phyloP scores from a whole-genome alignment of 2,113 vertebrate species.

The Anseranas semipalmata region DNA sequence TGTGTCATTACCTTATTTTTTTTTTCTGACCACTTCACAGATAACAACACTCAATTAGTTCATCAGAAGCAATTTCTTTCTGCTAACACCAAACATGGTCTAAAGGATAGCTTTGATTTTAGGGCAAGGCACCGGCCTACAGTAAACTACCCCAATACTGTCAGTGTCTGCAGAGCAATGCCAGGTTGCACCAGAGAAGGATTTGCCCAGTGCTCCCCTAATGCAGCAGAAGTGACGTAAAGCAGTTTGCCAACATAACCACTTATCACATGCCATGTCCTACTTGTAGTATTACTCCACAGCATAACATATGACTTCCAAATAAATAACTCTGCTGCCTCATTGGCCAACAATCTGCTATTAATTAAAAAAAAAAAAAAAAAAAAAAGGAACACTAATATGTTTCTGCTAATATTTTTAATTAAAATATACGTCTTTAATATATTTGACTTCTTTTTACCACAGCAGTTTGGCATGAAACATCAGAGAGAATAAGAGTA shows the following conservation, averaged over 20 bases:
- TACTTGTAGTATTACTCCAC: background rate
- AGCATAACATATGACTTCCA: background rate
- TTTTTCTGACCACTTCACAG: slow-evolving; percentile 38
- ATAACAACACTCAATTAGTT: background rate
- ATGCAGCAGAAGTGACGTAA: background rate
- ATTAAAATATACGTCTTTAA: slow-evolving; percentile 61
- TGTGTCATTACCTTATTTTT: slow-evolving; percentile 8
- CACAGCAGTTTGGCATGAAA: slow-evolving; percentile 53
- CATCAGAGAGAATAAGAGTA: background rate
- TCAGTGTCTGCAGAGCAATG: background rate
- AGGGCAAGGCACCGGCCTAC: background rate
- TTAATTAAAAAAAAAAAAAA: slow-evolving; percentile 51
- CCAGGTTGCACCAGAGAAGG: background rate
- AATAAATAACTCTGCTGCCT: slow-evolving; percentile 39
- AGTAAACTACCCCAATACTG: background rate
- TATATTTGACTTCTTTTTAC: slow-evolving; percentile 39
- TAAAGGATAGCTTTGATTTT: background rate
- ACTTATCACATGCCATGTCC: background rate
- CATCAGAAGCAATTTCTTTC: background rate
- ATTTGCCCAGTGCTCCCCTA: background rate
- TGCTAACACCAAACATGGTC: background rate
- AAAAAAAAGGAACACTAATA: slow-evolving; percentile 31
- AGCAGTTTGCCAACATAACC: background rate
- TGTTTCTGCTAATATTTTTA: slow-evolving; percentile 60
- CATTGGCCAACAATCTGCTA: slow-evolving; percentile 49